Base-by-base conservation (phyloP, 1,140 invertebrate genomes). In the Lepidurus packardi region DNA sequence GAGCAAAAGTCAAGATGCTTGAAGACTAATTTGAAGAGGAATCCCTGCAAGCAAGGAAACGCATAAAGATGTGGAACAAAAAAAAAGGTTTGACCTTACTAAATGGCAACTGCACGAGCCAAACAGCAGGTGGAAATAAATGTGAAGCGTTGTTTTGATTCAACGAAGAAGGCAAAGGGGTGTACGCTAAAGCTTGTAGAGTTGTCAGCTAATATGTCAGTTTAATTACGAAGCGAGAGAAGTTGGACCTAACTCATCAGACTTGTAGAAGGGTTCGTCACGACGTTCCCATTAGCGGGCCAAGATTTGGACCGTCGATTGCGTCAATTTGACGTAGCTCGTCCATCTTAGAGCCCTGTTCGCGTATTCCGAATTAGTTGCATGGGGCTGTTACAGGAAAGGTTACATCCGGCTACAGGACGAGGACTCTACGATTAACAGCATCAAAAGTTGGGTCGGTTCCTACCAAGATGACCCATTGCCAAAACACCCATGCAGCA, bases 371-470 rank as follows among this genome's bases (percentile, higher is more conserved):
- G 7, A 65, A 65, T 21, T 65, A 65, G 8, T 65, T 1, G 8
- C 16, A 65, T 7, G 16, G 53, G 53, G n/a, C 53, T 65, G 53
- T 65, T 34, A 65, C 53, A 65, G 53, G 53, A 13, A 65, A 11
- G 53, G 53, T 65, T 65, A 65, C 53, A 65, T 65, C 53, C 53
- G 53, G 53, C 53, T 65, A 16, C 21, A 65, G 53, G 53, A 65
- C 53, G 21, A 65, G 16, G 53, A 65, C 16, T 65, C 53, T 34
- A 34, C 34, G 3, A 34, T 34, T 34, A 34, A 34, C 34, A 34
- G 34, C 34, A 34, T 34, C 34, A 16, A 9, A 65, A 65, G 16
- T 13, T 21, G 8, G 53, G 16, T 65, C 53, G 53, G 53, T 3
- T 9, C 4, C 13, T n/a, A 13, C 21, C 4, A 10, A 65, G 53